Percentiles rank a stretch among this genome's conserved stretches.
phyloP scores from a whole-genome alignment of 2,113 vertebrate species.

The Dicerorhinus sumatrensis region DNA sequence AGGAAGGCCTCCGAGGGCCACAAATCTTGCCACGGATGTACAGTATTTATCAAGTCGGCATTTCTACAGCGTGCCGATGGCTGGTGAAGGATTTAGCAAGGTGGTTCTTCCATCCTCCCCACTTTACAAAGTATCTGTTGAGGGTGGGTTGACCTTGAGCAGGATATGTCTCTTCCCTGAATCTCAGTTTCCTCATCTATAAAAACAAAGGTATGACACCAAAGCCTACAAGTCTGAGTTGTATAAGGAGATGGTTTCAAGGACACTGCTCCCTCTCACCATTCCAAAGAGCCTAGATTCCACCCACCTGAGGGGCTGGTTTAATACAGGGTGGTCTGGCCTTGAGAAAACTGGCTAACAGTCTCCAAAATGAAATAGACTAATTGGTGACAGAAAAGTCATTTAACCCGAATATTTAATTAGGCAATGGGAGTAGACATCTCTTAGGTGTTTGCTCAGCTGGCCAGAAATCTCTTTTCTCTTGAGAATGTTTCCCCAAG shows the following conservation, averaged over 20 bases:
- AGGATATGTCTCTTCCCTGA: not conserved
- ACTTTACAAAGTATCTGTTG: not conserved
- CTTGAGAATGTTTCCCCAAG: not conserved
- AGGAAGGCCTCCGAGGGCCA: not conserved
- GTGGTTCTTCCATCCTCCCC: not conserved
- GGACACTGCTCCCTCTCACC: too few relatives aligned
- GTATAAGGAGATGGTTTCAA: not conserved
- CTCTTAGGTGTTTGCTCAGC: not conserved
- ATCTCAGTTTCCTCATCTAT: not conserved
- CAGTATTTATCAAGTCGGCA: conserved; percentile 48
- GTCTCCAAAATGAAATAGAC: not conserved
- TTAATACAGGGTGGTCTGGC: not conserved
- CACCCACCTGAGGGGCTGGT: not conserved
- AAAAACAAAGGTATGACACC: not conserved
- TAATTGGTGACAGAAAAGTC: not conserved
- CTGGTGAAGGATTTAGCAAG: conserved; percentile 27
- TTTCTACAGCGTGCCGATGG: not conserved
- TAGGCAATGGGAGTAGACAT: not conserved
- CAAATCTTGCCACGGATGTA: conserved; percentile 51
- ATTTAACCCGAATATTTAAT: not conserved
- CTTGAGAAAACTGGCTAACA: not conserved
- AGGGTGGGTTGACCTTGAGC: not conserved
- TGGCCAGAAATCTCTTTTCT: not conserved
- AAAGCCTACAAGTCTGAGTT: not conserved
- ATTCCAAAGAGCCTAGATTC: not conserved